Base-by-base conservation (phyloP, 1,140 invertebrate genomes). In the Dreissena rostriformis region DNA sequence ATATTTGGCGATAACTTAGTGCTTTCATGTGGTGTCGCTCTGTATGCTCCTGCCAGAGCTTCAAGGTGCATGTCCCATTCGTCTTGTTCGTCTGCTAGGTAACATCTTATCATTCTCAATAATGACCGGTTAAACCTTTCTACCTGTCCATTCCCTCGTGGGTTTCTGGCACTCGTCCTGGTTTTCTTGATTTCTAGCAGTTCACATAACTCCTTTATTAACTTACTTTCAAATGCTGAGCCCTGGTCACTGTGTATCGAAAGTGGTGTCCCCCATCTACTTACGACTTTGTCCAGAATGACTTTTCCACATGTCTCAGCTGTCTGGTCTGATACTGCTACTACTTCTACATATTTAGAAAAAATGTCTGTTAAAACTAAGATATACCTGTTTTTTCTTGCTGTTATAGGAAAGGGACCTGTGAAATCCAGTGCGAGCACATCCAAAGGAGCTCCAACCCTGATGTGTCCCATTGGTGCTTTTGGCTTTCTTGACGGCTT, bases 331-430 rank as follows among this genome's bases (percentile, higher is more conserved):
- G 72, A 22, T 52, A 74, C 53, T 14, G 72, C 15, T 26, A 74
- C 19, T n/a, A n/a, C n/a, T n/a, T n/a, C n/a, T n/a, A n/a, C n/a
- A n/a, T n/a, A n/a, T n/a, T n/a, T n/a, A n/a, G 72, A 17, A 28
- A 74, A 74, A 28, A 22, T 17, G 28, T 74, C 72, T 22, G 72
- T 74, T 7, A 74, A 8, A 12, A 74, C 49, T 14, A 74, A 12
- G 15, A 52, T 55, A 74, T 74, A 74, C 53, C 72, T 74, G 29
- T 74, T 74, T 14, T 53, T 26, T 26, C 72, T 74, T 11, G 49
- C 51, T 55, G 72, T 74, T 11, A n/a, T n/a, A n/a, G n/a, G n/a
- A n/a, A n/a, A n/a, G n/a, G n/a, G n/a, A n/a, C n/a, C n/a, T n/a
- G n/a, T n/a, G n/a, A n/a, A n/a, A n/a, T n/a, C n/a, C n/a, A n/a